Evolutionary conservation across 1,140 invertebrate species (phyloP).

Genomic region (Lutraria rhynchaena): DNA sequence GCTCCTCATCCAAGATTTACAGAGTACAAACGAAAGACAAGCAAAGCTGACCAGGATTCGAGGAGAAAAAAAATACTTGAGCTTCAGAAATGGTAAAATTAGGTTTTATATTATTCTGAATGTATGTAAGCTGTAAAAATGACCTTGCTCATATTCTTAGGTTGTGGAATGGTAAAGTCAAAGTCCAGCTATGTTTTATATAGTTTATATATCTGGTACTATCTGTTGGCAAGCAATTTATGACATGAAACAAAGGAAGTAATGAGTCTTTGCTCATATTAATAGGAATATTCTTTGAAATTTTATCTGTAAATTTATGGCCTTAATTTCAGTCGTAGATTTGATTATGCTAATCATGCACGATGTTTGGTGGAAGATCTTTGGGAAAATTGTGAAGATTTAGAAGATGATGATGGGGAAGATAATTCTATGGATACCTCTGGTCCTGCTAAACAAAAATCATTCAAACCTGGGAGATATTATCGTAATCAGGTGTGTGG

Average conservation of each 20-base stretch:
- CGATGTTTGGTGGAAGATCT: constrained; percentile 75
- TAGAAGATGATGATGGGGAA: constrained; percentile 68
- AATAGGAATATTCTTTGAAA: background rate
- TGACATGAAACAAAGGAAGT: no score
- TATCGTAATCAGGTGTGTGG: constrained; percentile 77
- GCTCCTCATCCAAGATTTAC: constrained; percentile 79
- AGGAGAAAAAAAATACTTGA: constrained; percentile 76
- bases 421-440: constrained; percentile 67
- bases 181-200: no score
- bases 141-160: no score
- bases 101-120: background rate
- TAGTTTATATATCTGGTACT: no score
- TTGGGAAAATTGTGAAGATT: constrained; percentile 70
- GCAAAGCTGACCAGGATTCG: constrained; percentile 72
- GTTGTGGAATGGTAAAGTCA: no score
- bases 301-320: no score
- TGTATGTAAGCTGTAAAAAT: no score
- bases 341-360: constrained; percentile 79
- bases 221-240: background rate
- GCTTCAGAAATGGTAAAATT: constrained; percentile 78
- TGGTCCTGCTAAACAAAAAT: constrained; percentile 61
- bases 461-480: constrained; percentile 74
- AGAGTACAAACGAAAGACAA: constrained; percentile 76
- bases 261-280: background rate
- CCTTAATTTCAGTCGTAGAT: constrained; percentile 72